Conservation (phyloP, 1,140 invertebrate species). For the Anastatus disparis region DNA sequence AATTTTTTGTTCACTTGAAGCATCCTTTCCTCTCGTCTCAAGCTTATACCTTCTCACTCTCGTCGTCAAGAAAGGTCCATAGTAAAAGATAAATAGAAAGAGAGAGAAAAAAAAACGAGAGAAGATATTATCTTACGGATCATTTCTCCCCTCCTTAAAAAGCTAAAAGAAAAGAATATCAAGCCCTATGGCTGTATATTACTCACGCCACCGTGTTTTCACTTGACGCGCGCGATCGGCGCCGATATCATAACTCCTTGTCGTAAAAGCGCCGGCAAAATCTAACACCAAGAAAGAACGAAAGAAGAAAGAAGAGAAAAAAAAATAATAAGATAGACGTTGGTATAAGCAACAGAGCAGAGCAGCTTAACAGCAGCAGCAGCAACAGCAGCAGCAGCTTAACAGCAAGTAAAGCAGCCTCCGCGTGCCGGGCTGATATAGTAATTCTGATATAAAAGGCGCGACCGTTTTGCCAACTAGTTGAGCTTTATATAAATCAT, state of each 20-base stretch:
- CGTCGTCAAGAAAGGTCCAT: not conserved
- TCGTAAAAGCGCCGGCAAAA: constrained; percentile 61
- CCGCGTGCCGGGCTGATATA: no score
- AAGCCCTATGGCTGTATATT: constrained; percentile 65
- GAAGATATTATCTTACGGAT: constrained; percentile 63
- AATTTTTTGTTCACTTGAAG: no score
- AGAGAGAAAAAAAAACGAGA: no score
- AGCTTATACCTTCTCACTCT: not conserved
- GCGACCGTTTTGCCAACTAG: constrained; percentile 5
- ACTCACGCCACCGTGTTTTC: constrained; percentile 67
- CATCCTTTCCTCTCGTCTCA: no score
- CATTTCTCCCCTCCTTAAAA: constrained; percentile 63
- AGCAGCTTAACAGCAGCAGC: constrained; percentile 38
- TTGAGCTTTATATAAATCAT: not conserved
- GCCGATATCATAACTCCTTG: constrained; percentile 68
- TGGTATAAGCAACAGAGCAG: no score
- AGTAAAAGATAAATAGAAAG: no score
- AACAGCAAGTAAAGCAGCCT: no score
- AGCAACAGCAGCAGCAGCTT: constrained; percentile 43
- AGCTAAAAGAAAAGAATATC: constrained; percentile 63
- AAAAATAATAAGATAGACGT: no score
- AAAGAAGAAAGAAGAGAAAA: no score
- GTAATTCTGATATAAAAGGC: constrained; percentile 57
- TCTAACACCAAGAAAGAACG: constrained; percentile 53
- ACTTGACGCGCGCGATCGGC: constrained; percentile 65